Percentiles rank a stretch among this genome's conserved stretches.
These are phyloP conservation scores for Dysdera silvatica DNA, from an alignment of 1,140 invertebrate species.

Conservation along the genomic window DNA sequence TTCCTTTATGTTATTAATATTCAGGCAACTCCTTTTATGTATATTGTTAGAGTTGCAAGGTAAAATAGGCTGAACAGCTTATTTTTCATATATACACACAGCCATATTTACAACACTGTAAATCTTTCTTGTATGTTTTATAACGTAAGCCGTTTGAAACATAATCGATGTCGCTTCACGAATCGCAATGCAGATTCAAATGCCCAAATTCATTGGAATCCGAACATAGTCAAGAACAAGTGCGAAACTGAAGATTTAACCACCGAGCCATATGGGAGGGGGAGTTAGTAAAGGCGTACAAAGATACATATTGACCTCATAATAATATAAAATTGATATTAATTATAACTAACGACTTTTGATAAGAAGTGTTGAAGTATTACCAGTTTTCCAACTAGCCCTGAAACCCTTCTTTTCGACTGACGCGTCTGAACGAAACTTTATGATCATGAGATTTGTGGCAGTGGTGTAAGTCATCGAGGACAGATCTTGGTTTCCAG, in stretches of 20 bases:
- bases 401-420: constrained; percentile 87
- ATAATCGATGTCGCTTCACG: no score
- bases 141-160: no score
- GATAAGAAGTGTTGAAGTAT: background rate
- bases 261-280: constrained; percentile 80
- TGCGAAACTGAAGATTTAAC: constrained; percentile 59
- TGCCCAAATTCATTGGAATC: no score
- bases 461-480: constrained; percentile 81
- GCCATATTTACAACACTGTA: no score
- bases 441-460: constrained; percentile 96
- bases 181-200: no score
- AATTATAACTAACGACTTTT: background rate
- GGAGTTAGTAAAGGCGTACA: constrained; percentile 37
- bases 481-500: constrained; percentile 68
- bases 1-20: background rate
- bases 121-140: no score
- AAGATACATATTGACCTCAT: no score
- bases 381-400: constrained; percentile 50
- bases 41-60: no score
- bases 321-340: background rate
- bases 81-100: no score
- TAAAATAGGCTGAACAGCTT: no score
- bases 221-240: no score
- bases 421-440: constrained; percentile 86
- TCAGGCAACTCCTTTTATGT: background rate